These are phyloP conservation scores for Dipodomys spectabilis DNA, from an alignment of 2,113 vertebrate species.

Conservation along the genomic window DNA sequence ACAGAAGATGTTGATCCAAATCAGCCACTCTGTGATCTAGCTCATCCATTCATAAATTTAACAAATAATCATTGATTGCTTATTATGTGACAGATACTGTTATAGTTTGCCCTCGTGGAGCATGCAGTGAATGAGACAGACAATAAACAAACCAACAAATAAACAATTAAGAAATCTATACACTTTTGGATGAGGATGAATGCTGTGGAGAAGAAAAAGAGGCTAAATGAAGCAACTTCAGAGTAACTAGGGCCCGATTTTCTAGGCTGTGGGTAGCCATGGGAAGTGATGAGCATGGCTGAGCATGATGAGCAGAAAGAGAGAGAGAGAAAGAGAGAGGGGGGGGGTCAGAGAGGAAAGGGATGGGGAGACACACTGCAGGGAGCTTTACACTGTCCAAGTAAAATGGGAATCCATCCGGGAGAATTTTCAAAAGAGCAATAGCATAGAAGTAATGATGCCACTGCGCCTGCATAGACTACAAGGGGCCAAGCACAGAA, in stretches of 20 bases:
- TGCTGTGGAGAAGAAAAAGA: not conserved
- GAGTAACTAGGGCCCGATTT: not conserved
- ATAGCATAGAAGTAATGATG: not conserved
- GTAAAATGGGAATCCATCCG: not conserved
- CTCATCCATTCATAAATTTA: not conserved
- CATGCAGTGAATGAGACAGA: not conserved
- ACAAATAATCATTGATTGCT: not conserved
- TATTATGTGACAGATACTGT: not conserved
- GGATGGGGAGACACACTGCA: accelerated
- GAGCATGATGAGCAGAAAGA: not conserved
- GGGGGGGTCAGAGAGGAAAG: too few relatives aligned
- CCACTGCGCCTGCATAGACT: not conserved
- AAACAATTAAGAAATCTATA: not conserved
- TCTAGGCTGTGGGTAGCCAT: not conserved
- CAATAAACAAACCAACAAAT: not conserved
- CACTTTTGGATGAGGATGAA: not conserved
- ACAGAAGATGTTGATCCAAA: not conserved
- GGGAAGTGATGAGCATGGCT: not conserved
- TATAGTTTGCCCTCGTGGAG: not conserved
- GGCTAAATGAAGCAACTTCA: not conserved
- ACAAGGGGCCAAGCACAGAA: not conserved
- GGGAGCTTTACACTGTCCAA: not conserved
- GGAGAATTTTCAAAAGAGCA: not conserved
- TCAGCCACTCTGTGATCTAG: not conserved
- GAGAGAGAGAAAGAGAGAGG: not conserved